Evolutionary conservation across 2,797 vertebrate species (phyloP), one percentile per base, ranked within the genome.

Genomic region (Apogon hyalosoma): DNA sequence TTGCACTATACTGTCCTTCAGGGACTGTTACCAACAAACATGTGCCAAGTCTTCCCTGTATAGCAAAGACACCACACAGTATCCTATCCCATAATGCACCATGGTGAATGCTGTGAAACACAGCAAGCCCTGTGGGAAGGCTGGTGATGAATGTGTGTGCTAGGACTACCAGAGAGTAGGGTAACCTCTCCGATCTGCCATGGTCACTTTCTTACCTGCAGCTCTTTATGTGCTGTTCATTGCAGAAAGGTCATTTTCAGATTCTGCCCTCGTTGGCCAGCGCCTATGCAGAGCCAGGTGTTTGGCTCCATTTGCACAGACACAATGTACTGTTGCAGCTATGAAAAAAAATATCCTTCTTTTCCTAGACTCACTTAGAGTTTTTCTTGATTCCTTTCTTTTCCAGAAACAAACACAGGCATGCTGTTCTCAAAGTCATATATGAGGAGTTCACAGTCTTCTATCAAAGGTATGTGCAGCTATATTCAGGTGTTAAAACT

Each of bases 111-210:
- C 63, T 49, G 51, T 72, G 72, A 69, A 79, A 77, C 61, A 74
- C 80, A 62, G 54, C 67, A 58, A 54, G 58, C 73, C 85, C 82
- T 60, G 53, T 73, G 88, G 87, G 88, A 79, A 68, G 54, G 64
- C 66, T 38, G 69, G 72, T 90, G 88, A 92, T 90, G 81, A 88
- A 91, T 91, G 90, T 73, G 56, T 67, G 75, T 62, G 74, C 71
- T 63, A 6, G 46, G 52, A 56, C 70, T 48, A 45, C 77, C 69
- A 57, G 78, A 71, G 80, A 88, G 70, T 77, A 48, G 16, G 33
- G 55, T 81, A 83, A 88, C 87, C 86, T 83, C 80, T 77, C 63
- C 60, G 67, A 75, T 83, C 63, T 39, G 59, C 79, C 13, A 11
- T 67, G 81, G 76, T 82, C 83, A 76, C 69, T 71, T 54, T 42